Base-by-base conservation (phyloP, 2,797 vertebrate genomes). In the Eurystomus glaucurus region DNA sequence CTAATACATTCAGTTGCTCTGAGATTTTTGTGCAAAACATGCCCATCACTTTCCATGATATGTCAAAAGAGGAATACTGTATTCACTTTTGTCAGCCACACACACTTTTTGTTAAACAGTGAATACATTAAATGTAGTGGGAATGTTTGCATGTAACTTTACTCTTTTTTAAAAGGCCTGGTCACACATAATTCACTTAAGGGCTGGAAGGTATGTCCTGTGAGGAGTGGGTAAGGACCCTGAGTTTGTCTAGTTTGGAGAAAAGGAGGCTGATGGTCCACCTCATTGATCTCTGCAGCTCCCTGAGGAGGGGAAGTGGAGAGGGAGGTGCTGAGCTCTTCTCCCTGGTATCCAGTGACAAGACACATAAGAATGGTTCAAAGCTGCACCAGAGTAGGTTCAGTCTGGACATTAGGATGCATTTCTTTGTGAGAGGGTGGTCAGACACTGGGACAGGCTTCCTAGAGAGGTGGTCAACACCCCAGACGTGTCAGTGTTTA, bases 11-110 rank as follows among this genome's bases (percentile, higher is more conserved):
- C 11, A 76, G 52, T 52, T 72, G 18, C 25, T 90, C 86, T 79
- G 85, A 86, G 43, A 20, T 41, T 91, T 90, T 95, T 87, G 31
- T 81, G 29, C 57, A 75, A 93, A 97, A 61, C 31, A 69, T 78
- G 52, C 14, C 31, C 9, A 37, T 55, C 43, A 33, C 19, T 4
- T 52, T 80, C 52, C 23, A 3, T 4, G 8, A 55, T 55, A 20
- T 14, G 66, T 50, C 17, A 60, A 41, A 85, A 80, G 31, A 83
- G 6, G 35, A 87, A 35, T 66, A 43, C 7, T 45, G 18, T 41
- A 23, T 39, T 82, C 60, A 16, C 22, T 80, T 84, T 14, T 51
- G 55, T 71, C 55, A 95, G 28, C 12, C 17, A 55, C 10, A 5
- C 17, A 52, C 1, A 6, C 39, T 68, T 71, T 77, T 71, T 89